phyloP scores from a whole-genome alignment of 37 sponge, comb jelly and placozoan species.

The Aphrocallistes beatrix region DNA sequence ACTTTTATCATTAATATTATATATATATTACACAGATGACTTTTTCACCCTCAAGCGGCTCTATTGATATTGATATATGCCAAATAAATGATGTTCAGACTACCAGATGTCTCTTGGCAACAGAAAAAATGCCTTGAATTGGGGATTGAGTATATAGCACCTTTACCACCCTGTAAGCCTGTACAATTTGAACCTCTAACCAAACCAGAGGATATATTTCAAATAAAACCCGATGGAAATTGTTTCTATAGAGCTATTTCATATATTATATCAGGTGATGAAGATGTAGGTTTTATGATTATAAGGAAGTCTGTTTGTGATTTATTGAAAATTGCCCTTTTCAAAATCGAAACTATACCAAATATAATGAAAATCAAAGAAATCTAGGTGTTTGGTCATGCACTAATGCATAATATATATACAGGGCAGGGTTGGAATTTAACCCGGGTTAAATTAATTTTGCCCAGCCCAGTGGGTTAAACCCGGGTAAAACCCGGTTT shows the following conservation, averaged over 20 bases:
- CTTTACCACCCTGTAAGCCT: background rate
- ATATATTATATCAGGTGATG: constrained; percentile 8
- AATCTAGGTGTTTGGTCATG: background rate
- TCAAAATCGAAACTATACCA: background rate
- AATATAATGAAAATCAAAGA: background rate
- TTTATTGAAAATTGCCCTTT: background rate
- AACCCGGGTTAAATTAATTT: no score
- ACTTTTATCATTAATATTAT: no score
- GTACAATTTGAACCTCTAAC: background rate
- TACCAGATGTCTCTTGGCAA: background rate
- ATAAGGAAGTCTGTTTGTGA: background rate
- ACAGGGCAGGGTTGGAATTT: no score
- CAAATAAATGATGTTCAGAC: background rate
- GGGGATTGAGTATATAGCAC: background rate
- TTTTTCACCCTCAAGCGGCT: background rate
- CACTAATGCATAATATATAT: no score
- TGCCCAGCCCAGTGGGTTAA: no score
- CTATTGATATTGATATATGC: background rate
- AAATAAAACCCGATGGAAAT: constrained; percentile 15
- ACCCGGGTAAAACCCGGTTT: no score
- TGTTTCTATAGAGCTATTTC: constrained; percentile 15
- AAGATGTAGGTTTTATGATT: background rate
- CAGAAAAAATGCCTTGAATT: background rate
- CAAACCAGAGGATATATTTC: background rate
- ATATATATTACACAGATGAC: background rate